Evolutionary conservation across 2,888 invertebrate genomes (phyloP).

Genomic region (Scaptomyza flava): DNA sequence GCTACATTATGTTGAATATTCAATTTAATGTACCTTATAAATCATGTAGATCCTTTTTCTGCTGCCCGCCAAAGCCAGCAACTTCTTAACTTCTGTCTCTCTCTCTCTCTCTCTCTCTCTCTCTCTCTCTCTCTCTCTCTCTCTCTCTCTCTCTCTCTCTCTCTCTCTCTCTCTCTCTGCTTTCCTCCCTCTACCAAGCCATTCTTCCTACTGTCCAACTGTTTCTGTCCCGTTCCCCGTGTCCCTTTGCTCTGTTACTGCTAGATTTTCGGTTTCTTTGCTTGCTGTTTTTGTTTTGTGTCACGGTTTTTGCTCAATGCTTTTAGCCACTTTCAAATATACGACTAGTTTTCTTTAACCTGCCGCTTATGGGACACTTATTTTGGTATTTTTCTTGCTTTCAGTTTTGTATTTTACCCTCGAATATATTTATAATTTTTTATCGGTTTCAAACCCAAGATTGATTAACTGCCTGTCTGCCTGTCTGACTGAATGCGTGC

Average conservation of each 20-base stretch:
- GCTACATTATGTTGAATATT: constrained; percentile 78
- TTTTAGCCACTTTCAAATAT: constrained; percentile 42
- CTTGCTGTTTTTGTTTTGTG: constrained; percentile 25
- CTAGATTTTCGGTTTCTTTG: constrained; percentile 17
- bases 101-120: not conserved
- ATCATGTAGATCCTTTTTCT: constrained; percentile 69
- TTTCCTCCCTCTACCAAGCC: not conserved
- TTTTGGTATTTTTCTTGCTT: constrained; percentile 17
- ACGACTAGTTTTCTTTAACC: constrained; percentile 23
- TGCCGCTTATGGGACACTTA: constrained; percentile 31
- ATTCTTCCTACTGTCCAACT: not conserved
- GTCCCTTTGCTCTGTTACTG: constrained; percentile 4
- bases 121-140: constrained; percentile 7
- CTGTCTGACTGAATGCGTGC: not conserved
- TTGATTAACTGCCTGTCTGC: constrained; percentile 37
- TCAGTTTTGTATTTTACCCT: constrained; percentile 18
- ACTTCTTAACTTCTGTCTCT: constrained; percentile 38
- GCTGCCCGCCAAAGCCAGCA: constrained; percentile 21
- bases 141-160: constrained; percentile 6
- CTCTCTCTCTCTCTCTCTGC: not conserved
- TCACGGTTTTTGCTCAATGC: constrained; percentile 32
- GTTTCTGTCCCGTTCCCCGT: not conserved
- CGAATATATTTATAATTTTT: constrained; percentile 47
- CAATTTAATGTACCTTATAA: constrained; percentile 77
- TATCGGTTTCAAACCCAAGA: constrained; percentile 38